These are phyloP conservation scores for Halotydeus destructor DNA, from an alignment of 1,140 invertebrate species.

Conservation along the genomic window DNA sequence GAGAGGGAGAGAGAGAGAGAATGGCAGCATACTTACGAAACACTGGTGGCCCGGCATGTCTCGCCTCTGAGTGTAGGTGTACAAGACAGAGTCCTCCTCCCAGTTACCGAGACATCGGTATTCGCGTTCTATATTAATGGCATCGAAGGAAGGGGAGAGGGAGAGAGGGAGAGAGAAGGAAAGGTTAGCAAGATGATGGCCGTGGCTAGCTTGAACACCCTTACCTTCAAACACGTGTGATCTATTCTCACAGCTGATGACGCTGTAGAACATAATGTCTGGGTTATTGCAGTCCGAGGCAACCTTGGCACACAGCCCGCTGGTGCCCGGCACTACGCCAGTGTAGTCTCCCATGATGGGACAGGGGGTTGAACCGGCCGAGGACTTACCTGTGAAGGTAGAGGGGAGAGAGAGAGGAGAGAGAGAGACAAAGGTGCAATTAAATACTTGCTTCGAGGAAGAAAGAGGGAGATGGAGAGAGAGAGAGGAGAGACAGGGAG, in stretches of 20 bases:
- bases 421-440: background rate
- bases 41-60: slow-evolving; percentile 44
- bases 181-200: background rate
- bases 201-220: background rate
- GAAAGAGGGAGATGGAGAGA: too few species aligned
- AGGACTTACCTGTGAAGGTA: slow-evolving; percentile 28
- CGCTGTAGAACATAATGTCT: slow-evolving; percentile 48
- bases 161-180: slow-evolving; percentile 3
- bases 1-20: background rate
- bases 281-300: slow-evolving; percentile 43
- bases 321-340: slow-evolving; percentile 40
- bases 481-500: too few species aligned
- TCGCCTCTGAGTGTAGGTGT: slow-evolving; percentile 43
- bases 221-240: slow-evolving; percentile 41
- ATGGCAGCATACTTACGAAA: slow-evolving; percentile 28
- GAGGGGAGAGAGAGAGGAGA: background rate
- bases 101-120: slow-evolving; percentile 47
- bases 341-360: slow-evolving; percentile 45
- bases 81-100: slow-evolving; percentile 40
- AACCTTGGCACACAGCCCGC: slow-evolving; percentile 42
- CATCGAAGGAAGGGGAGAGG: too few species aligned
- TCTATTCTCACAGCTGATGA: slow-evolving; percentile 35
- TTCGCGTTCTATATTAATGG: slow-evolving; percentile 34
- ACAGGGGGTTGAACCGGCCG: slow-evolving; percentile 34
- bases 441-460: background rate